Conservation (phyloP, 2,797 vertebrate genomes). For the Eulemur albifrons region DNA sequence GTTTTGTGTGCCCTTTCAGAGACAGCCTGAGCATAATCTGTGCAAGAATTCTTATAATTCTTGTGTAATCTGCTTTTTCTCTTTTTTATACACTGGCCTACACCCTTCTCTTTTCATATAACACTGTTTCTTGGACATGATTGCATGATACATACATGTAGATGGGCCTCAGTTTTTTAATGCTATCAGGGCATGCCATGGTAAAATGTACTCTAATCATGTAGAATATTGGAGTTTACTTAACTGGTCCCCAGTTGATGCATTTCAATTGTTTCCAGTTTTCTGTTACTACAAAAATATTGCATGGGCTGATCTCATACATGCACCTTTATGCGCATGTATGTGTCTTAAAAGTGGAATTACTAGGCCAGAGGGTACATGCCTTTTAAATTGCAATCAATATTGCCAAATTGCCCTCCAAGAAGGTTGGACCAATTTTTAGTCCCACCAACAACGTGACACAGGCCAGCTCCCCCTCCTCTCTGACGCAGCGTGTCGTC, state of each 20-base stretch:
- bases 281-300: background rate
- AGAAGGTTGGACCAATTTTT: background rate
- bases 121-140: background rate
- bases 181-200: fast-evolving
- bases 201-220: fast-evolving
- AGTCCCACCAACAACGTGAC: background rate
- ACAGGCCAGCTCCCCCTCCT: background rate
- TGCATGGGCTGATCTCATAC: background rate
- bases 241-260: background rate
- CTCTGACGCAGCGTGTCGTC: background rate
- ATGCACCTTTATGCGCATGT: background rate
- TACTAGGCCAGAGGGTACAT: background rate
- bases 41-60: background rate
- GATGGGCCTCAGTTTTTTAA: background rate
- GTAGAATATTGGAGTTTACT: background rate
- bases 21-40: background rate
- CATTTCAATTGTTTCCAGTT: background rate
- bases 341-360: background rate
- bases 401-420: background rate
- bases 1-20: background rate
- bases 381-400: background rate
- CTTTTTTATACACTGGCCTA: background rate
- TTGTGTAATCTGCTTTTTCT: no score
- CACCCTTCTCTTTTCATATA: background rate
- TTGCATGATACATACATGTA: fast-evolving